Conservation (phyloP, 2,888 invertebrate genomes). For the Chrysomela aeneicollis region DNA sequence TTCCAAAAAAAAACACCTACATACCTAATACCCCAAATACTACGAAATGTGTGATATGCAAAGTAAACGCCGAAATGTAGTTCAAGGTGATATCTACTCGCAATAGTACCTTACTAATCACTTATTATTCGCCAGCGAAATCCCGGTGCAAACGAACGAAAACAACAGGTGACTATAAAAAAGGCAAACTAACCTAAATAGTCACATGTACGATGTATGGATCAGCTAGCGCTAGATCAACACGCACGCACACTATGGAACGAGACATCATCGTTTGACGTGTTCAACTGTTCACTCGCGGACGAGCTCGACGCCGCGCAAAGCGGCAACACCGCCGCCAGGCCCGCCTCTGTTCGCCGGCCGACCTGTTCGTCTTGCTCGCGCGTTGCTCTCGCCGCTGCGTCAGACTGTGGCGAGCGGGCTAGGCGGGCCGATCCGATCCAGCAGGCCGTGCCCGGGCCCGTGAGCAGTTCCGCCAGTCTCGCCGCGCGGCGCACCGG, state of each 20-base stretch:
- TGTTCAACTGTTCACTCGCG: too few relatives aligned
- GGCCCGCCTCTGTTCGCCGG: background rate
- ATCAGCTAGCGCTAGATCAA: constrained; percentile 18
- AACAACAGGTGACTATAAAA: constrained; percentile 42
- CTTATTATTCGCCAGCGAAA: background rate
- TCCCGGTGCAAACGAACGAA: constrained; percentile 14
- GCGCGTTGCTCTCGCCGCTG: background rate
- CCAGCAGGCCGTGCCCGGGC: constrained; percentile 21
- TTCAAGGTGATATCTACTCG: background rate
- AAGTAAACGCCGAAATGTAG: background rate
- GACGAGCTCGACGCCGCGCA: background rate
- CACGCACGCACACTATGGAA: constrained; percentile 3
- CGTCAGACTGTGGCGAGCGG: background rate
- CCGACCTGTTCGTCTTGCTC: background rate
- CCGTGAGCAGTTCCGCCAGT: constrained; percentile 5
- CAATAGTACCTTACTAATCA: background rate
- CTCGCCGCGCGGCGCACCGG: background rate
- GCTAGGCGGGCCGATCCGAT: background rate
- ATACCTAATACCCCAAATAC: background rate
- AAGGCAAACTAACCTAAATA: constrained; percentile 47
- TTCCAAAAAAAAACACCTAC: background rate
- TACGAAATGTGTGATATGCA: background rate
- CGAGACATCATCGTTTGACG: background rate
- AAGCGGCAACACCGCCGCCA: background rate
- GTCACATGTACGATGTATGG: constrained; percentile 42